Evolutionary conservation across 53 echinoderm and acorn worm genomes (phyloP).

Genomic region (Stichopus horrens): DNA sequence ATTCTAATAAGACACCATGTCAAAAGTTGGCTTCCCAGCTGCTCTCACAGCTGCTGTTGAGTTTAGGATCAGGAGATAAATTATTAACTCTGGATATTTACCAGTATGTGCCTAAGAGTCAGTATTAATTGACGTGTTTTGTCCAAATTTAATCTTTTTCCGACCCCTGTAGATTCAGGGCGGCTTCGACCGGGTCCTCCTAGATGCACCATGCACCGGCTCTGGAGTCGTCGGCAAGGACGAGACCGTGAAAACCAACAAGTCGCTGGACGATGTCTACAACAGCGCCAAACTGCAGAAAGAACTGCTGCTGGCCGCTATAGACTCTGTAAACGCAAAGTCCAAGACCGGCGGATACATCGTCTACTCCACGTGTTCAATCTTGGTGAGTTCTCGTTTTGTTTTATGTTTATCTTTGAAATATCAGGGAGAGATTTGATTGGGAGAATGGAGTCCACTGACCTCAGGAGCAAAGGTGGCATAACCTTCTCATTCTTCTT

Average conservation of each 20-base stretch:
- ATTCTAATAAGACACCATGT: neutral
- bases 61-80: too few relatives aligned
- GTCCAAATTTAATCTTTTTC: too few relatives aligned
- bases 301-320: slow-evolving; percentile 86
- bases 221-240: slow-evolving; percentile 96
- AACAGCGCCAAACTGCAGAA: slow-evolving; percentile 85
- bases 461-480: too few relatives aligned
- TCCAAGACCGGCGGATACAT: slow-evolving; percentile 82
- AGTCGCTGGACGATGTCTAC: slow-evolving; percentile 77
- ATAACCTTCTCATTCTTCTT: neutral
- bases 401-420: too few relatives aligned
- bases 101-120: too few relatives aligned
- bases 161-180: slow-evolving; percentile 77
- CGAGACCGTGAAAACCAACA: slow-evolving; percentile 79
- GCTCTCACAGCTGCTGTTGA: neutral
- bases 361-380: slow-evolving; percentile 93
- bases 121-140: too few relatives aligned
- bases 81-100: too few relatives aligned
- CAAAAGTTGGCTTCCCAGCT: neutral
- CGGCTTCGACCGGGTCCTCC: slow-evolving; percentile 88
- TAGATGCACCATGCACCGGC: slow-evolving; percentile 96
- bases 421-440: too few relatives aligned
- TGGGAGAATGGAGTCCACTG: too few relatives aligned
- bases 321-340: slow-evolving; percentile 88
- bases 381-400: slow-evolving; percentile 62